Evolutionary conservation across 2,888 invertebrate species (phyloP).

Genomic region (Pseudococcus viburni): DNA sequence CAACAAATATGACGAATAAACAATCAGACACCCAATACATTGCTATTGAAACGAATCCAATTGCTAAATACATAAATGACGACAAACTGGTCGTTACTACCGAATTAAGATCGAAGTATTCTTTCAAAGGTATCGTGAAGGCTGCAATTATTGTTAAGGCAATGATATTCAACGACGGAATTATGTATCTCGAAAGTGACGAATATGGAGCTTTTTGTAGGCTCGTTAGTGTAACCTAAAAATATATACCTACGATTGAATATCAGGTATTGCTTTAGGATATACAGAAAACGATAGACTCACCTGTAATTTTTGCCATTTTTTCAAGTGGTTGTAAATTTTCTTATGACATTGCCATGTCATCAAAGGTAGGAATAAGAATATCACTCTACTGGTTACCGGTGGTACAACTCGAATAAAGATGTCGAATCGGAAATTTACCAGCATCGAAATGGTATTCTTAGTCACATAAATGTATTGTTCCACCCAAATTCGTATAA

Average conservation of each 20-base stretch:
- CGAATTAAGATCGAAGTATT: background rate
- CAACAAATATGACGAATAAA: background rate
- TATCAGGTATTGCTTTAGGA: too few relatives aligned
- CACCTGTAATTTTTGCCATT: slow-evolving; percentile 20
- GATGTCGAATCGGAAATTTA: background rate
- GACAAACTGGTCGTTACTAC: background rate
- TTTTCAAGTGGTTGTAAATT: background rate
- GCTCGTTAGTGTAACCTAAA: background rate
- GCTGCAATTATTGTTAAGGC: background rate
- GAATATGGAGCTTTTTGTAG: background rate
- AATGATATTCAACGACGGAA: background rate
- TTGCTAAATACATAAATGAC: background rate
- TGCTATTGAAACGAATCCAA: background rate
- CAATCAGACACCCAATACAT: background rate
- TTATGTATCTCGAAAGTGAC: background rate
- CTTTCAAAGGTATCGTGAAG: background rate
- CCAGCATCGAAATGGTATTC: background rate
- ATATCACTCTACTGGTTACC: background rate
- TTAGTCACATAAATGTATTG: background rate
- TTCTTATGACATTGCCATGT: background rate
- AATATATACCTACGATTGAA: too few relatives aligned
- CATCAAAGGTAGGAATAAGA: background rate
- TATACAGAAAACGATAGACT: background rate
- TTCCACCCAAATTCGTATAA: background rate
- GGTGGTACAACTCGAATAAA: background rate